Evolutionary conservation across 2,888 invertebrate species (phyloP), one percentile per base, ranked within the genome.

Genomic region (Venusia cambrica): DNA sequence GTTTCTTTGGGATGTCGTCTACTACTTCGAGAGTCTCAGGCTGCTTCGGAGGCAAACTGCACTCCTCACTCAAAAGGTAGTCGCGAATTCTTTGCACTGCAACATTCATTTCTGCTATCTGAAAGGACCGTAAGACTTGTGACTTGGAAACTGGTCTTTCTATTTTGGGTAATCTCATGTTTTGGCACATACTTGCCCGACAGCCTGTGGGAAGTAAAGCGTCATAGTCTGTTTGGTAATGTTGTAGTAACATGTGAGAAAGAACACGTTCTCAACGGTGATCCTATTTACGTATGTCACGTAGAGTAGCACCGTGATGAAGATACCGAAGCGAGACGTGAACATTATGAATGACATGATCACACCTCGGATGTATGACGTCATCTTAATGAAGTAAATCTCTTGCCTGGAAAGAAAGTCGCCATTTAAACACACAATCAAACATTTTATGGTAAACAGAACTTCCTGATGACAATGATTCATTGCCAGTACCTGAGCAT

Each of bases 221-320:
- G 92, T 92, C 90, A 94, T 91, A 1, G 92, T 90, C 54, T 92
- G 89, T 45, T 93, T 90, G 14, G 94, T 79, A 16, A 93, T 91
- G 55, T 93, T 93, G 75, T 92, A 94, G 53, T 92, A 91, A 9
- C 93, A 90, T 2, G 93, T 90, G 12, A 92, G 81, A 20, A 93
- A 90, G 66, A 93, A 94, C 0, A 93, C 92, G 63, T 91, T 90
- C 67, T 93, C 92, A 1, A 93, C 92, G 0, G 90, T 90, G 45
- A 95, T 88, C 1, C 73, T 66, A 51, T 90, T 85, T 4, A 91
- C 92, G 11, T 83, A 75, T 1, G 91, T 73, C 22, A 92, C 89
- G 57, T 90, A 92, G 0, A 90, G 68, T 7, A 92, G 58, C 20
- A 95, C 89, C 0, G 92, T 92, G 32, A 92, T 76, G 62, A 94